Percentiles rank a stretch among this genome's conserved stretches.
These are phyloP conservation scores for Puffinus mauretanicus DNA, from an alignment of 2,113 vertebrate genomes.

Conservation along the genomic window DNA sequence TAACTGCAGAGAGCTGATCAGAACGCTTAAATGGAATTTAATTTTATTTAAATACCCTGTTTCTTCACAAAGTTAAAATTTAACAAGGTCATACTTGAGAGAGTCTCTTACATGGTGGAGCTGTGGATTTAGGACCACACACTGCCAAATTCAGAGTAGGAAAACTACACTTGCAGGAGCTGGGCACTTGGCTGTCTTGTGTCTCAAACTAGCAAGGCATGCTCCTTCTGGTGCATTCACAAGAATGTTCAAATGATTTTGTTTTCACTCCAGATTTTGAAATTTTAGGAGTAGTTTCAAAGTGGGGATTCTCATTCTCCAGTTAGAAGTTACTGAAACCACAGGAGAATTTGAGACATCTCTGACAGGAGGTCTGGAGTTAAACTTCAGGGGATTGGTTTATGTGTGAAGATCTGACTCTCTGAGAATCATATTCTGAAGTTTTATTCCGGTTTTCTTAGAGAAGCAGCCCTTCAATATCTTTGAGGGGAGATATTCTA, in stretches of 20 bases:
- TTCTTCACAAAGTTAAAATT: conserved; percentile 3
- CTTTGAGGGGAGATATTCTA: background rate
- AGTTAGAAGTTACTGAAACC: background rate
- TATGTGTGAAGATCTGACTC: background rate
- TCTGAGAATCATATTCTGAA: background rate
- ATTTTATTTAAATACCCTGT: background rate
- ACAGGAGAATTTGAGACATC: background rate
- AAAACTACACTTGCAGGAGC: background rate
- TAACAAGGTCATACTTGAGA: background rate
- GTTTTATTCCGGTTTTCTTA: background rate
- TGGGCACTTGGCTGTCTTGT: background rate
- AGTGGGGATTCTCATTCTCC: background rate
- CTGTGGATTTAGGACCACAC: background rate
- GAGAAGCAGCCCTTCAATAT: background rate
- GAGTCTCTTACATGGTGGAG: background rate
- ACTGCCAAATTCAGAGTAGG: background rate
- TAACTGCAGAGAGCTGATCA: background rate
- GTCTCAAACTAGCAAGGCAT: background rate
- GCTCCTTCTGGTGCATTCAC: background rate
- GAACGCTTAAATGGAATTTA: background rate
- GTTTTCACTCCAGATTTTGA: background rate
- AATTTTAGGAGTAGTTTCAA: background rate
- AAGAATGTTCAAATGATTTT: background rate
- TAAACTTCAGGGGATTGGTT: background rate
- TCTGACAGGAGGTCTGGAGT: background rate